Base-by-base conservation (phyloP, 2,888 invertebrate genomes). In the Lithophane semibrunnea region DNA sequence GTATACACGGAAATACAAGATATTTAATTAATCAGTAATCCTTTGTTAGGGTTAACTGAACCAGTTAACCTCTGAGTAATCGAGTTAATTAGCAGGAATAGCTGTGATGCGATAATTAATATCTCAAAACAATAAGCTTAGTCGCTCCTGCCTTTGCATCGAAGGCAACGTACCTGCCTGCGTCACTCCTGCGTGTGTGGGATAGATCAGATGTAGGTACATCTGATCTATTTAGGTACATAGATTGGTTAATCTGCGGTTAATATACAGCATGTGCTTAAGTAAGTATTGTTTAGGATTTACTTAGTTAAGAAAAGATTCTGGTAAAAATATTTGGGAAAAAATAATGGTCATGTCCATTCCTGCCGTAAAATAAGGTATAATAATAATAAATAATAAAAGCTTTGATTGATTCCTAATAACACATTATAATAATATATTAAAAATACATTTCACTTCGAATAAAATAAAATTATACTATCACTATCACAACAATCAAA, bases 61-160 rank as follows among this genome's bases (percentile, higher is more conserved):
- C 79, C 82, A 49, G 77, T 71, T 77, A 73, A 79, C 77, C 79
- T 79, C 73, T 69, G 63, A 80, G 66, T 80, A 72, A 76, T 60
- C 12, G 60, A 73, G 79, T 78, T 86, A 86, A 86, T 86, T 88
- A 88, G 56, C 54, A 49, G 52, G 75, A 72, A 83, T 83, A 76
- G 73, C 85, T 75, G 75, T 79, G 71, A 80, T 73, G 76, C 69
- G 75, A 75, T 87, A 88, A 88, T 88, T 88, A 88, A 88, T 88
- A 85, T 85, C 77, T 85, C 69, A 80, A 77, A 83, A 87, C 88
- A 83, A 79, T 82, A 79, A 64, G 79, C 86, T 77, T 21, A 47
- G 58, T 56, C n/a, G 63, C 18, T n/a, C 21, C 37, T 64, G 60
- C 18, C 58, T 67, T 60, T 64, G 71, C 73, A 68, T 81, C 21